Conservation (phyloP, 1,140 invertebrate species). For the Monomorium pharaonis region DNA sequence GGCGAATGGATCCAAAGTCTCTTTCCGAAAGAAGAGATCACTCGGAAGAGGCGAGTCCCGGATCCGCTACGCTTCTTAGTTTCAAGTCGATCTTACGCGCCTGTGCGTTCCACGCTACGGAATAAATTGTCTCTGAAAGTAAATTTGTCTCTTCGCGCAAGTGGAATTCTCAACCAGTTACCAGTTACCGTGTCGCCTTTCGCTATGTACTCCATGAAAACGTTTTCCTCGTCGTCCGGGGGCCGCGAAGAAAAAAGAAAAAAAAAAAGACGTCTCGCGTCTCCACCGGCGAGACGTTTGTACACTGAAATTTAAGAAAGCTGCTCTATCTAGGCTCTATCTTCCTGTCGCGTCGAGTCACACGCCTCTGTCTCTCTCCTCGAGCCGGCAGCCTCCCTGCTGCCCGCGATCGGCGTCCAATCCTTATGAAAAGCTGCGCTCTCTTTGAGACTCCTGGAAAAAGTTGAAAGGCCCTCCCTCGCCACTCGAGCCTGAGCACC, state of each 20-base stretch:
- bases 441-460: conserved; percentile 58
- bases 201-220: conserved; percentile 21
- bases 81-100: background rate
- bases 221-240: background rate
- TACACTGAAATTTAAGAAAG: conserved; percentile 33
- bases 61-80: background rate
- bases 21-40: background rate
- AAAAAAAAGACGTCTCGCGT: conserved; percentile 17
- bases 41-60: background rate
- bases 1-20: background rate
- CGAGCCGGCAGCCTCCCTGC: background rate
- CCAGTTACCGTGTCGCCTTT: background rate
- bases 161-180: conserved; percentile 15
- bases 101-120: background rate
- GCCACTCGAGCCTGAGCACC: conserved; percentile 11
- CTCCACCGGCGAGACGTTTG: conserved; percentile 5
- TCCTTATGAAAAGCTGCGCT: conserved; percentile 37
- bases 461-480: conserved; percentile 56
- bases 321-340: conserved; percentile 10
- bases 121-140: conserved; percentile 34
- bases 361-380: background rate
- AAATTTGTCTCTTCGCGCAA: conserved; percentile 5
- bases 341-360: background rate
- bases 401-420: conserved; percentile 43
- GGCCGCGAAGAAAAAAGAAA: background rate